Percentiles rank a stretch among this genome's conserved stretches.
Evolutionary conservation across 2,797 vertebrate species (phyloP).

Genomic region (Myotis myotis): DNA sequence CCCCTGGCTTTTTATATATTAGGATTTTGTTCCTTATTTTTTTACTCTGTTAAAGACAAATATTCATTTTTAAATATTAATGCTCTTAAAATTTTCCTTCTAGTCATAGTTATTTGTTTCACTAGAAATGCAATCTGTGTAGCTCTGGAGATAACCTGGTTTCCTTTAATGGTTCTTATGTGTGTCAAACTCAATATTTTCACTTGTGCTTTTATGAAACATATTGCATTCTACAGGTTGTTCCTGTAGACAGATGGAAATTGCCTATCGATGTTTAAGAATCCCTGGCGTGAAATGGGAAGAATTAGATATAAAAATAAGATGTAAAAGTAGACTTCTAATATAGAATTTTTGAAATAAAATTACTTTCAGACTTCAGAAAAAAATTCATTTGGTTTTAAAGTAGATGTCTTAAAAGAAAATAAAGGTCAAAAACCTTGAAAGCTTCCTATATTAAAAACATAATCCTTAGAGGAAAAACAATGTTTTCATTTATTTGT

Average conservation of each 20-base stretch:
- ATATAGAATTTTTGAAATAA: slow-evolving; percentile 8
- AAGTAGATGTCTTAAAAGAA: slow-evolving; percentile 30
- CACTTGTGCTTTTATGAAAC: not conserved
- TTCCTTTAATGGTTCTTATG: not conserved
- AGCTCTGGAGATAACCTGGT: not conserved
- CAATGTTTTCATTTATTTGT: slow-evolving; percentile 50
- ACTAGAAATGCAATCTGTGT: not conserved
- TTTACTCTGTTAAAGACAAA: not conserved
- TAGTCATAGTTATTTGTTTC: not conserved
- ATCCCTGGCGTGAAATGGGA: not conserved
- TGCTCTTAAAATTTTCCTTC: not conserved
- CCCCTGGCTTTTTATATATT: no score
- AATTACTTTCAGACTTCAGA: not conserved
- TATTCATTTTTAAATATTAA: not conserved
- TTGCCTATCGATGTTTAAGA: not conserved
- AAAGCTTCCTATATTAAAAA: slow-evolving; percentile 25
- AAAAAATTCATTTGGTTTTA: not conserved
- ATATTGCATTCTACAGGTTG: not conserved
- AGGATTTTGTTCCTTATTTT: not conserved
- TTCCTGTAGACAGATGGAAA: not conserved
- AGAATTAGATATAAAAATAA: not conserved
- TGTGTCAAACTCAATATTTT: not conserved
- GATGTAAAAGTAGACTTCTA: not conserved
- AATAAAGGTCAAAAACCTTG: slow-evolving; percentile 22
- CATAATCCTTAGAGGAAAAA: slow-evolving; percentile 34